Base-by-base conservation (phyloP, 2,113 vertebrate genomes). In the Serinus canaria region DNA sequence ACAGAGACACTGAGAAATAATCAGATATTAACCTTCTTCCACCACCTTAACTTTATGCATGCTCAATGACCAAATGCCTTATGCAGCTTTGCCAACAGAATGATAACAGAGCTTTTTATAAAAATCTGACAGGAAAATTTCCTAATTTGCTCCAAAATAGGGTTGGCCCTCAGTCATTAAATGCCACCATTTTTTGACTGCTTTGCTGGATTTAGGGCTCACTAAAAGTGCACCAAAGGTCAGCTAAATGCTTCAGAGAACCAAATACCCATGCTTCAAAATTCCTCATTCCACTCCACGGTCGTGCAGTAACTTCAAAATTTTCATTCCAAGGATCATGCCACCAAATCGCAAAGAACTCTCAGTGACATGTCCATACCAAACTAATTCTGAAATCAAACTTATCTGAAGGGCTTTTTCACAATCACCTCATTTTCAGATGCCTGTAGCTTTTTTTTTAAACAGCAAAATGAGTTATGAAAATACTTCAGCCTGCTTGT, bases 311-410 rank as follows among this genome's bases (percentile, higher is more conserved):
- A 90, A 44, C 12, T 75, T 83, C 13, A 77, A 52, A 28, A 49
- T 7, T 70, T 60, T 5, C 13, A 75, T 41, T 76, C 49, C 41
- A 81, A 73, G 24, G 6, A 43, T 10, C 6, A 35, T 33, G 22
- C 28, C 68, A 56, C 14, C 37, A 73, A 14, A 52, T 52, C 53
- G 15, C 58, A 73, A 6, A 53, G 59, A 79, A 18, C 14, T n/a
- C 49, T 76, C 31, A 44, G 35, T 27, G 31, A 66, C 14, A 60
- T 0, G 0, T 8, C 11, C 8, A 33, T 15, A 60, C 11, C 24
- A 60, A 63, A 67, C 33, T 46, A 52, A 39, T 64, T 67, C 33
- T 31, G 13, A 5, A 69, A 47, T 52, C 14, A 77, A 80, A 50
- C 30, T 25, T 31, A 44, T 12, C 31, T 66, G n/a, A 58, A 87